phyloP scores from a whole-genome alignment of 1,140 invertebrate species.

The Ceratina calcarata region DNA sequence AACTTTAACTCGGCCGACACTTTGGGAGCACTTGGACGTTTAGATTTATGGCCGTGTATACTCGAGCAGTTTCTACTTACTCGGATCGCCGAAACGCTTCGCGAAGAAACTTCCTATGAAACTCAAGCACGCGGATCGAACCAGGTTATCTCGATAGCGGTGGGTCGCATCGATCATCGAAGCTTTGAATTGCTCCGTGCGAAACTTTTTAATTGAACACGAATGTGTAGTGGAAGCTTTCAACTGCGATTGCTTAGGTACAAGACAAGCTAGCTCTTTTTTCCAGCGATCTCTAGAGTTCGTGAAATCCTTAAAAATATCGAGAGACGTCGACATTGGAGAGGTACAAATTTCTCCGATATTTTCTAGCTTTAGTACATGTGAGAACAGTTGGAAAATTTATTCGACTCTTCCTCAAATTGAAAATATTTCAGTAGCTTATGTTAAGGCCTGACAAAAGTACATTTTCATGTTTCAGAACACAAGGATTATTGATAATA shows the following conservation, averaged over 20 bases:
- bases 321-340: too few species aligned
- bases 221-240: neutral
- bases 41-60: conserved; percentile 1
- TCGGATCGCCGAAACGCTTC: neutral
- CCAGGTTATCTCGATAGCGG: neutral
- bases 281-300: too few species aligned
- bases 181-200: neutral
- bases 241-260: too few species aligned
- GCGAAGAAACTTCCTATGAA: conserved; percentile 1
- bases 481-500: too few species aligned
- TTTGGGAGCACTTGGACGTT: neutral
- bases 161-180: neutral
- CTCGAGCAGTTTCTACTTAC: neutral
- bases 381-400: neutral
- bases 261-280: too few species aligned
- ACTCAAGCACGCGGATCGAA: neutral
- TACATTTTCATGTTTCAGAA: too few species aligned
- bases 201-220: neutral
- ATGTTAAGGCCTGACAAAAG: too few species aligned
- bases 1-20: neutral
- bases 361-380: too few species aligned
- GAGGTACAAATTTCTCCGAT: too few species aligned
- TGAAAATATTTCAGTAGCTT: neutral
- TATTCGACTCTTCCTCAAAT: neutral
- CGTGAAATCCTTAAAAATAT: too few species aligned